Percentiles rank a stretch among this genome's conserved stretches.
phyloP scores from a whole-genome alignment of 2,797 vertebrate genomes.

The Brotogeris chrysoptera region DNA sequence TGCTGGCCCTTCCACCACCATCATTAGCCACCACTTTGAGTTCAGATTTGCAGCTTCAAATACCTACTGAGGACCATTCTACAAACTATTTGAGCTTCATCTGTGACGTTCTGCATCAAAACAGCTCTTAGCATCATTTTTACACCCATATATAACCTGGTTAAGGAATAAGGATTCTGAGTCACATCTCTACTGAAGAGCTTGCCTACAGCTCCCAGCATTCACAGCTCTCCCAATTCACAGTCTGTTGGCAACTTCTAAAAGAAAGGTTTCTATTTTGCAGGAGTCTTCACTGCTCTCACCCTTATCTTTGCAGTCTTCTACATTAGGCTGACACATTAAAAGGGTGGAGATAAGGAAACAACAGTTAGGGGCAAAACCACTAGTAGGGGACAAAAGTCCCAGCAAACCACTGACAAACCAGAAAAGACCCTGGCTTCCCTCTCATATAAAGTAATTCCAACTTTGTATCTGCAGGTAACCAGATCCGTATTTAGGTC shows the following conservation, averaged over 20 bases:
- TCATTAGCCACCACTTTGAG: neutral
- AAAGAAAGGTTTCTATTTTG: neutral
- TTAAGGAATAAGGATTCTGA: neutral
- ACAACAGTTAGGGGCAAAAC: neutral
- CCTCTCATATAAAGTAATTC: neutral
- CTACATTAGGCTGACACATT: neutral
- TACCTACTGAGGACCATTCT: neutral
- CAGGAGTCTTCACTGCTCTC: neutral
- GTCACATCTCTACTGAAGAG: fast-evolving
- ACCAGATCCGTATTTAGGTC: neutral
- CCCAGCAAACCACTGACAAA: neutral
- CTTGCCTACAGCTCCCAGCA: neutral
- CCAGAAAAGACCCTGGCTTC: neutral
- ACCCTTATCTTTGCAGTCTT: neutral
- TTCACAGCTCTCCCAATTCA: neutral
- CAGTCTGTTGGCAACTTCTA: neutral
- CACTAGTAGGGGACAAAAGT: neutral
- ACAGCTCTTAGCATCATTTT: neutral
- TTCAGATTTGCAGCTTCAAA: neutral
- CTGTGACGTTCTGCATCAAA: neutral
- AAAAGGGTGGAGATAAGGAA: neutral
- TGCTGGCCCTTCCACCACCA: neutral
- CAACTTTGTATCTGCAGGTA: neutral
- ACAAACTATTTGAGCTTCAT: neutral
- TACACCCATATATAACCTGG: fast-evolving